Evolutionary conservation across 2,113 vertebrate species (phyloP), one percentile per base, ranked within the genome.

Genomic region (Ammodytes marinus): DNA sequence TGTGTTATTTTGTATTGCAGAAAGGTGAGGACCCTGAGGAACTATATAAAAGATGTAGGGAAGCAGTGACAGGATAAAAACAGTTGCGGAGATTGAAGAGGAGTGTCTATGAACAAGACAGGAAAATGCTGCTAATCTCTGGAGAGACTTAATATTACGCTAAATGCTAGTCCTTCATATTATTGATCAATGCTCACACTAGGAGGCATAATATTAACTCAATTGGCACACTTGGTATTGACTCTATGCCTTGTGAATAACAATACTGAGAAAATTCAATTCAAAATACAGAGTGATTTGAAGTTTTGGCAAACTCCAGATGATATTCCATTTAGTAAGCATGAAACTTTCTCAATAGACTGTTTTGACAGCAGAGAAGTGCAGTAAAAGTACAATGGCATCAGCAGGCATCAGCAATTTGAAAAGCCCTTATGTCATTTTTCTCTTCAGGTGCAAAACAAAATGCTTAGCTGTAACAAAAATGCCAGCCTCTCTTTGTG

Each of bases 141-240:
- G 55, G 55, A 49, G 68, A 0, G 42, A 52, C 45, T 69, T 85
- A 65, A 86, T 73, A 63, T 59, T 55, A 55, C 60, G 19, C 47
- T 69, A 79, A 84, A 79, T 40, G 15, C 43, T 57, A 14, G 49
- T 60, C 42, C 66, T 82, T 60, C 49, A 74, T 4, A 58, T 63
- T 69, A 92, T 79, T 73, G 84, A 86, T 89, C 83, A 75, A 68
- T 49, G 35, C 68, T 76, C 77, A 86, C 75, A 82, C 77, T 77
- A 69, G 43, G 58, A 79, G n/a, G 43, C 49, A 40, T 47, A 59
- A 49, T 10, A 54, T 86, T 59, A 90, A 83, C 86, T 77, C 66
- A 70, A 83, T 52, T 42, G 63, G 60, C 69, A 40, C 67, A 55
- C 57, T 74, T 53, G 59, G 61, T 53, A 71, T 64, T 69, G 50